Evolutionary conservation across 1,140 invertebrate species (phyloP).

Genomic region (Brachionus sp.): DNA sequence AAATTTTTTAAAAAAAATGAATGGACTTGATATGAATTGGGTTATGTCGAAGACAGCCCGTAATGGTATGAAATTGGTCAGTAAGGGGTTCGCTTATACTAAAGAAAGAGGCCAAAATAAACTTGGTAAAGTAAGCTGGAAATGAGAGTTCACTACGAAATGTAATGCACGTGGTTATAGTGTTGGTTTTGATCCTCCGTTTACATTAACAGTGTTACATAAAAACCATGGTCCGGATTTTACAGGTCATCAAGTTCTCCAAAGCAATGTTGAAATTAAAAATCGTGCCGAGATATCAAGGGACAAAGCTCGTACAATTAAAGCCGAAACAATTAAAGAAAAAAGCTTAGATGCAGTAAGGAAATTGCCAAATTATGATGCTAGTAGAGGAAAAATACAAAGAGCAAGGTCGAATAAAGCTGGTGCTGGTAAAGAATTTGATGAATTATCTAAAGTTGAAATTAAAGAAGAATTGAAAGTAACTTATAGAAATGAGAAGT

Average conservation of each 20-base stretch:
- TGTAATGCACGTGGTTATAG: neutral
- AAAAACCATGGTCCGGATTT: neutral
- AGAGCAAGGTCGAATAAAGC: neutral
- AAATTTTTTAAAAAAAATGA: neutral
- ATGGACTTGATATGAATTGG: no score
- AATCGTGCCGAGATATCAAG: neutral
- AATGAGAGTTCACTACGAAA: neutral
- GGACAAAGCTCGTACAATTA: neutral
- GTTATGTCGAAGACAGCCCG: no score
- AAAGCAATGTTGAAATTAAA: neutral
- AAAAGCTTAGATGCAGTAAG: neutral
- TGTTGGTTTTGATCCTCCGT: neutral
- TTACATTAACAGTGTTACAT: neutral
- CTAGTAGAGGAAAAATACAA: neutral
- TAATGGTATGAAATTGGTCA: neutral
- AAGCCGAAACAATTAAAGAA: neutral
- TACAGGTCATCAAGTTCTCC: neutral
- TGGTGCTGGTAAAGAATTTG: conserved; percentile 13
- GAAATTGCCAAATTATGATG: neutral
- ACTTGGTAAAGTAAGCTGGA: neutral
- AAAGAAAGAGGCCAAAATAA: neutral
- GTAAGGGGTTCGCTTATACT: neutral
- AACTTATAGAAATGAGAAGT: neutral
- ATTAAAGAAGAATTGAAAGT: neutral
- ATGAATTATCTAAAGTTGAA: neutral